Evolutionary conservation across 2,113 vertebrate genomes (phyloP), one percentile per base, ranked within the genome.

Genomic region (Dolichotis patagonum): DNA sequence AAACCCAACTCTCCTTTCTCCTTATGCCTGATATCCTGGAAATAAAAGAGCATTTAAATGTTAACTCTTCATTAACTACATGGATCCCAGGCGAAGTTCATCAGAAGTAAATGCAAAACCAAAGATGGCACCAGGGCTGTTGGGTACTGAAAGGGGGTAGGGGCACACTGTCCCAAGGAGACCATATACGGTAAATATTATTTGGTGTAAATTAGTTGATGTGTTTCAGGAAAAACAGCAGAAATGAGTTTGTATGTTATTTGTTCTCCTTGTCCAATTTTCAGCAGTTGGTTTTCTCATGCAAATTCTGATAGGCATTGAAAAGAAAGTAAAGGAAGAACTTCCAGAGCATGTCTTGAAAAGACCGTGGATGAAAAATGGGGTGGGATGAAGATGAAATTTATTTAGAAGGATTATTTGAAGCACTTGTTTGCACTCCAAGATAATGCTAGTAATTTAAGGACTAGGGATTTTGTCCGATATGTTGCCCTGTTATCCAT

Each of bases 1-100:
- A 97, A 98, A 92, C 86, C 71, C 87, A 95, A 75, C 87, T 93
- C 92, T 92, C 46, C 93, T 65, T 96, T 97, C 77, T 93, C 7
- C 88, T 84, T 94, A 69, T 92, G 78, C 67, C 38, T 85, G 85
- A 63, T 92, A 96, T 97, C 67, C 80, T 96, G 78, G 82, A 88
- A 96, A 97, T 89, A 90, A 97, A 94, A 97, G 77, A 83, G 26
- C 56, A 73, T 65, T 89, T 89, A 62, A 85, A 86, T 93, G 81
- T 97, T 96, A 97, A 97, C 85, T 96, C 77, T 93, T 95, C 3
- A 91, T 0, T 89, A 89, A 71, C 94, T n/a, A 56, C 41, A 75
- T 22, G 77, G 67, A 63, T 78, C 69, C 65, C 43, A 93, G n/a
- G 62, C 38, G 82, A 52, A 89, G 83, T 85, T 96, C 73, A 90